These are phyloP conservation scores for Crossocerus cetratus DNA, from an alignment of 2,888 invertebrate genomes.

Conservation along the genomic window DNA sequence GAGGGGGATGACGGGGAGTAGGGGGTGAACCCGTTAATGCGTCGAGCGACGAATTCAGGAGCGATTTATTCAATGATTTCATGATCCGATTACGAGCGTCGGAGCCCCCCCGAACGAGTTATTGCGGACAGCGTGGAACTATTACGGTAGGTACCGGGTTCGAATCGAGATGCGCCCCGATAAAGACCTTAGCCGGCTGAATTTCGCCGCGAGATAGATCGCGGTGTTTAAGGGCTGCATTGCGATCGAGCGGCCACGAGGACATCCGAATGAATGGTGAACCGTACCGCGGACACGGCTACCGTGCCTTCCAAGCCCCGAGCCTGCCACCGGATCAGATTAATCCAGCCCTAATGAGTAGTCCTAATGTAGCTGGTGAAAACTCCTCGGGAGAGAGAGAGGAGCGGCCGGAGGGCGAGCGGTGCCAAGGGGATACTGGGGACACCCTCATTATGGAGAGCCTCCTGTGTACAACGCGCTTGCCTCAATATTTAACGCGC, in stretches of 20 bases:
- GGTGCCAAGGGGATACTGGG: conserved; percentile 44
- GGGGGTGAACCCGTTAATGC: neutral
- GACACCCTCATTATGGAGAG: conserved; percentile 55
- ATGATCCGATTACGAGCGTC: neutral
- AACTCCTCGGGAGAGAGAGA: conserved; percentile 4
- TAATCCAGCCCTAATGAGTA: conserved; percentile 74
- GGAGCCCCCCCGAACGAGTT: conserved; percentile 23
- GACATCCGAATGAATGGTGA: conserved; percentile 49
- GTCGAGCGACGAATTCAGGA: neutral
- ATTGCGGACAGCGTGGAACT: conserved; percentile 42
- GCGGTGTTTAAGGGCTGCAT: conserved; percentile 13
- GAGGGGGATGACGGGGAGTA: too few species aligned
- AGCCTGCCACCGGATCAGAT: conserved; percentile 66
- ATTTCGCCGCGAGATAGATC: conserved; percentile 45
- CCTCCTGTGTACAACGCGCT: conserved; percentile 52
- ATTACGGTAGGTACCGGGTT: conserved; percentile 24
- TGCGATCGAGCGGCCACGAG: conserved; percentile 26
- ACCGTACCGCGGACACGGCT: conserved; percentile 53
- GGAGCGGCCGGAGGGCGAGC: too few species aligned
- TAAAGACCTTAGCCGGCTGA: conserved; percentile 45
- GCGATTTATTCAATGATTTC: conserved; percentile 6
- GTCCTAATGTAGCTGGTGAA: conserved; percentile 50
- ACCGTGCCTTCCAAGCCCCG: conserved; percentile 65
- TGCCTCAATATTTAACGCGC: conserved; percentile 72
- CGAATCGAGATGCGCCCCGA: conserved; percentile 41